Base-by-base conservation (phyloP, 1,140 invertebrate genomes). In the Bicyclus anynana region DNA sequence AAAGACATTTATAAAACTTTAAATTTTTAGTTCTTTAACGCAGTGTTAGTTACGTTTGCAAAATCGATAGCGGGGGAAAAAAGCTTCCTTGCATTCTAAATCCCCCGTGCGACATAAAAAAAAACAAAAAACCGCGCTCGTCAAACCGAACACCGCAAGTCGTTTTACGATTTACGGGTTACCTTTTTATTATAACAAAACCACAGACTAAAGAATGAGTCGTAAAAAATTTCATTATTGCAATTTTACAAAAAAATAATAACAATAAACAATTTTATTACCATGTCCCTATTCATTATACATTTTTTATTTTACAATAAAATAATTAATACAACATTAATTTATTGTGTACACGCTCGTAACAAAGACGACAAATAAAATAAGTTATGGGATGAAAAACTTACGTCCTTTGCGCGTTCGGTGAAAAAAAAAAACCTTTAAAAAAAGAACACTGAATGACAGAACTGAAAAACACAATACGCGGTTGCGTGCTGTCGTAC, bases 381-480 rank as follows among this genome's bases (percentile, higher is more conserved):
- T 20, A 4, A 1, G 27, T 10, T 27, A 27, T n/a, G n/a, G n/a
- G 40, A 2, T 17, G 27, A 52, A 52, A 47, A 49, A 62, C 65
- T 67, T 62, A 67, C 65, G 20, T 62, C 12, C 26, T 18, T 35
- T 10, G 46, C 29, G 35, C 17, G 26, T 51, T 50, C 20, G 52
- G 26, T 49, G 27, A 21, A 38, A 51, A 38, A 51, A 56, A 48
- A 56, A 35, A 7, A n/a, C 23, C 38, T 55, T 53, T 38, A 44
- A 26, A 65, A 62, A 61, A 61, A 54, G 18, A 59, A 55, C 29
- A 60, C 46, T 54, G 64, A 29, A 27, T 49, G 66, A 80, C 73
- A 69, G 47, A 76, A 80, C 72, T 67, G 58, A 60, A 67, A 62
- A 47, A 78, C 44, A 47, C 14, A 27, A 47, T 27, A 26, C 21